These are phyloP conservation scores for Lordiphosa fenestrarum DNA, from an alignment of 2,888 invertebrate species.

Conservation along the genomic window DNA sequence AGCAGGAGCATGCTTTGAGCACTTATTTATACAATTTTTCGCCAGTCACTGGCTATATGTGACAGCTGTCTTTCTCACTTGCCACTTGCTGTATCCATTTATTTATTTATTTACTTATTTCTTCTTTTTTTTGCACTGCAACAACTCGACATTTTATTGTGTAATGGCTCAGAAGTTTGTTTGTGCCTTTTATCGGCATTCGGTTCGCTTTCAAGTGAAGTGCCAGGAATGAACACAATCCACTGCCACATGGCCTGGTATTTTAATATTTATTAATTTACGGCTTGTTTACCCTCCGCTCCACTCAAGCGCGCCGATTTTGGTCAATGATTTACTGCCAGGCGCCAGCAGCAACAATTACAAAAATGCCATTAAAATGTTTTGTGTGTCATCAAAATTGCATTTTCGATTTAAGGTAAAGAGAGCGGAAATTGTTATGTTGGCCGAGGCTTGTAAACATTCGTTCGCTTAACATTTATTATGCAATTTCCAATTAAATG, in stretches of 20 bases:
- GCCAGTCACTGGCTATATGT: no score
- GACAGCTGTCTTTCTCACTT: no score
- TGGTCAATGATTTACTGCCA: slow-evolving; percentile 41
- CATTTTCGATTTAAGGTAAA: slow-evolving; percentile 25
- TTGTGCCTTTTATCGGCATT: neutral
- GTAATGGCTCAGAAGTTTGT: neutral
- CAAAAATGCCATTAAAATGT: no score
- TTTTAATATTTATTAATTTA: slow-evolving; percentile 61
- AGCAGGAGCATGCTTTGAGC: no score
- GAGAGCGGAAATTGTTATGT: slow-evolving; percentile 38
- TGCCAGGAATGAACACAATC: no score
- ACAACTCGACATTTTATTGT: neutral
- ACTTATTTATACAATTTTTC: no score
- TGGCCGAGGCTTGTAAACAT: slow-evolving; percentile 40
- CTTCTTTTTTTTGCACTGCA: neutral
- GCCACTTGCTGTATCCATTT: no score
- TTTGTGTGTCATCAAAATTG: slow-evolving; percentile 35
- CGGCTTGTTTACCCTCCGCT: slow-evolving; percentile 39
- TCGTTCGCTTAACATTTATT: slow-evolving; percentile 40
- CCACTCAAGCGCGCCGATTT: slow-evolving; percentile 35
- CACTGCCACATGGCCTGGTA: slow-evolving; percentile 6
- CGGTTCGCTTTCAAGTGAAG: neutral
- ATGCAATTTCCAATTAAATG: slow-evolving; percentile 38
- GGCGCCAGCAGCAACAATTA: slow-evolving; percentile 2
- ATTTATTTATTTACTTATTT: no score